These are phyloP conservation scores for Cisticola juncidis DNA, from an alignment of 2,113 vertebrate species.

Conservation along the genomic window DNA sequence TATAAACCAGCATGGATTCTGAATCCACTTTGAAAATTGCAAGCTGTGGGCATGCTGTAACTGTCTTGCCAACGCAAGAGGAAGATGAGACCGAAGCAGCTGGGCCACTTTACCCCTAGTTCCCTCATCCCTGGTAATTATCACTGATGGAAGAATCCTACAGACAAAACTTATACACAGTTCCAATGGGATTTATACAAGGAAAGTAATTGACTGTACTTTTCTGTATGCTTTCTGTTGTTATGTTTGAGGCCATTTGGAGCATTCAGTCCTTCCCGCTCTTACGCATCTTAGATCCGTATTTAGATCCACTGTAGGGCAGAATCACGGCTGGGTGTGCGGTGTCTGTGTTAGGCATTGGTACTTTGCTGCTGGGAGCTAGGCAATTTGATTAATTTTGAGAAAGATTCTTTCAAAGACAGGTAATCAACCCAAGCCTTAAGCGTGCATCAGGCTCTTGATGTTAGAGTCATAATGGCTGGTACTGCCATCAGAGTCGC, in stretches of 20 bases:
- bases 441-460: not conserved
- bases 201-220: not conserved
- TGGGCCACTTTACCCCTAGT: not conserved
- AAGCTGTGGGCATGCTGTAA: not conserved
- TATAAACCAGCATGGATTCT: not conserved
- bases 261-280: not conserved
- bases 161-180: not conserved
- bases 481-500: not conserved
- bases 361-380: not conserved
- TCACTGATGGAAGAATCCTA: not conserved
- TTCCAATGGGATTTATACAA: not conserved
- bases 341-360: not conserved
- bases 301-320: not conserved
- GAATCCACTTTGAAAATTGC: not conserved
- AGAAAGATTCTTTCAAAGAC: slow-evolving; percentile 4
- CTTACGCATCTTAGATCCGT: not conserved
- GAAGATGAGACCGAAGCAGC: not conserved
- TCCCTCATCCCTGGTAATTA: not conserved
- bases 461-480: not conserved
- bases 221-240: not conserved
- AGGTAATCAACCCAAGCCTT: not conserved
- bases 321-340: not conserved
- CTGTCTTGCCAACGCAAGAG: not conserved
- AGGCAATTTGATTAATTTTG: slow-evolving; percentile 24
- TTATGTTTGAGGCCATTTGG: slow-evolving; percentile 2